Percentiles rank a stretch among this genome's conserved stretches.
These are phyloP conservation scores for Lepidocyrtinus sp. DNA, from an alignment of 2,888 invertebrate species.

Conservation along the genomic window DNA sequence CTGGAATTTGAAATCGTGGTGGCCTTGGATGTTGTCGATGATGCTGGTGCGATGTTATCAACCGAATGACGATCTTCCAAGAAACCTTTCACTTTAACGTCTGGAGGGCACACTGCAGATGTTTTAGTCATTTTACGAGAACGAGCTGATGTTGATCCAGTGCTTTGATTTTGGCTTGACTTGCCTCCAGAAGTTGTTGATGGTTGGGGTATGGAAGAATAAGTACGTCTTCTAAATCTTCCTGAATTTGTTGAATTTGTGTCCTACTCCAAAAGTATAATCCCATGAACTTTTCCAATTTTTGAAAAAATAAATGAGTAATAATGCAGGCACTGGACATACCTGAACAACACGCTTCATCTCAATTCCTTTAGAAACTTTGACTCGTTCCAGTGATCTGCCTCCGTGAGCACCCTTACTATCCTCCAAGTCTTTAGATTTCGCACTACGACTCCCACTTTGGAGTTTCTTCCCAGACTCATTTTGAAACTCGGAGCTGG, in stretches of 20 bases:
- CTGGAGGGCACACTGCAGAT: background rate
- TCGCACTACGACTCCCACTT: background rate
- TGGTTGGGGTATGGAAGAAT: too few relatives aligned
- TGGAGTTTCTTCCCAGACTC: background rate
- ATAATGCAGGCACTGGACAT: too few relatives aligned
- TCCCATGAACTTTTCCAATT: too few relatives aligned
- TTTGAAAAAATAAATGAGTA: too few relatives aligned
- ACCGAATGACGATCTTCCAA: background rate
- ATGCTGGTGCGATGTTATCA: too few relatives aligned
- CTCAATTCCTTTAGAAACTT: constrained; percentile 43
- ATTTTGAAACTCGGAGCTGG: background rate
- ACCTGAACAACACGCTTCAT: constrained; percentile 56
- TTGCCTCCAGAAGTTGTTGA: too few relatives aligned
- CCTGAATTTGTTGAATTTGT: background rate
- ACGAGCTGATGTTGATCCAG: too few relatives aligned
- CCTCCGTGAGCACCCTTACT: background rate
- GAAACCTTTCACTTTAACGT: background rate
- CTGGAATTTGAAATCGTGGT: too few relatives aligned
- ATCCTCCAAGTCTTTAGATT: background rate
- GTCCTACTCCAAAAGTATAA: constrained; percentile 14
- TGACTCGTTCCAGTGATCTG: constrained; percentile 23
- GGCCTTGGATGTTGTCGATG: too few relatives aligned
- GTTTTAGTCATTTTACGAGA: background rate
- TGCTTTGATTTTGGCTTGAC: too few relatives aligned
- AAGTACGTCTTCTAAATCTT: background rate